A percentile compares a stretch with the other conserved stretches of the same genome.
Evolutionary conservation across 2,888 invertebrate genomes (phyloP).

Genomic region (Oxystoma pomonae): DNA sequence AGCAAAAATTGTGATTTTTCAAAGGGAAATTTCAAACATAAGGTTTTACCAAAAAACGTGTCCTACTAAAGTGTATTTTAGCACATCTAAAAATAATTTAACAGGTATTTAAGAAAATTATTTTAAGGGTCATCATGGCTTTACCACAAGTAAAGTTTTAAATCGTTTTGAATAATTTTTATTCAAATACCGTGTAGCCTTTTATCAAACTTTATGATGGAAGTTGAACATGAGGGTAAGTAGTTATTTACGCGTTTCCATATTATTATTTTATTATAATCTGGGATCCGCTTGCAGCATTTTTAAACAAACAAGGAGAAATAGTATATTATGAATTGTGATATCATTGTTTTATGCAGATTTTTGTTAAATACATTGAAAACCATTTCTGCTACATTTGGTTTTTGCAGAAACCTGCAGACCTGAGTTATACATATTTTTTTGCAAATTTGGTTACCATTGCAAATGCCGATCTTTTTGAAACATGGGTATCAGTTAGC

Average conservation of each 20-base stretch:
- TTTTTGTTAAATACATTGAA: neutral
- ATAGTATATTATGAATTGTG: neutral
- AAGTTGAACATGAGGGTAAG: neutral
- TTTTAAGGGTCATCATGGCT: too few relatives aligned
- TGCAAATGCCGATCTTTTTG: neutral
- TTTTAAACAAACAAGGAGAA: too few relatives aligned
- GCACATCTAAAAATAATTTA: too few relatives aligned
- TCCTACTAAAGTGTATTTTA: too few relatives aligned
- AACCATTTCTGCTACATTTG: neutral
- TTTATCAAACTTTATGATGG: neutral
- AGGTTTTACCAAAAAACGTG: too few relatives aligned
- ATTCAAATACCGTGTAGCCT: too few relatives aligned
- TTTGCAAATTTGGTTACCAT: neutral
- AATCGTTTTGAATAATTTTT: too few relatives aligned
- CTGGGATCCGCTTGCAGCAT: neutral
- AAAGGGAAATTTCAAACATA: too few relatives aligned
- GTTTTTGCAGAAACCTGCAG: neutral
- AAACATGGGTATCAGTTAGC: neutral
- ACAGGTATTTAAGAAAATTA: too few relatives aligned
- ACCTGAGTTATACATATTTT: neutral
- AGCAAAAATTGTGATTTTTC: too few relatives aligned
- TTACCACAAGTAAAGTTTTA: too few relatives aligned
- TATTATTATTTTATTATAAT: neutral
- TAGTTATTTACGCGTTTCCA: neutral
- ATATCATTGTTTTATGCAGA: neutral